phyloP scores from a whole-genome alignment of 1,140 invertebrate genomes.

The Papilio xuthus region DNA sequence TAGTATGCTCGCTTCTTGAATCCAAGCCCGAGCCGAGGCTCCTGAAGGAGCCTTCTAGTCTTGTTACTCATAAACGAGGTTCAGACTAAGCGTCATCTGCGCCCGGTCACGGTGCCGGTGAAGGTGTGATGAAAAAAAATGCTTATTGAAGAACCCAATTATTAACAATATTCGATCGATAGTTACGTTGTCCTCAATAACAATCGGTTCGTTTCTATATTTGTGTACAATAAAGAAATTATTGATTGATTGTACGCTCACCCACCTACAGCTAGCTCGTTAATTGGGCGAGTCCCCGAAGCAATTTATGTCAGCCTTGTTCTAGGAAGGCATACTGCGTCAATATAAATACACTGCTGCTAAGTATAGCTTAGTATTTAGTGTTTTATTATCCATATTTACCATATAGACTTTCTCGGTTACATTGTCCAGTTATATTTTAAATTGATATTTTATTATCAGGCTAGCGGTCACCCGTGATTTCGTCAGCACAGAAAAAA shows the following conservation, averaged over 20 bases:
- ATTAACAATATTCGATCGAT: background rate
- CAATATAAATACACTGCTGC: background rate
- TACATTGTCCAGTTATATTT: no score
- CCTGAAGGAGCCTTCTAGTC: no score
- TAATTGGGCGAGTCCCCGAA: conserved; percentile 5
- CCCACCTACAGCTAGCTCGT: conserved; percentile 12
- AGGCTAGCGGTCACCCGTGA: no score
- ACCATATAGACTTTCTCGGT: background rate
- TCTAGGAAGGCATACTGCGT: background rate
- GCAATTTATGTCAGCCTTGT: conserved; percentile 24
- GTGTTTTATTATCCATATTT: background rate
- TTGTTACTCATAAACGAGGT: no score
- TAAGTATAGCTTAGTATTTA: background rate
- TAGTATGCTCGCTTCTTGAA: no score
- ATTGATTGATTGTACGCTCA: conserved; percentile 15
- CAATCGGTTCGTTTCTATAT: background rate
- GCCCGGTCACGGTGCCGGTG: no score
- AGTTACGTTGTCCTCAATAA: conserved; percentile 16
- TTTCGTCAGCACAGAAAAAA: no score
- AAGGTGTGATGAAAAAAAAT: no score
- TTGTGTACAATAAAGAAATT: conserved; percentile 18
- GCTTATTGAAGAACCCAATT: no score
- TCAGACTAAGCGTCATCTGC: no score
- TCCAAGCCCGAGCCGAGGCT: no score
- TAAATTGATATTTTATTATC: no score